Evolutionary conservation across 1,140 invertebrate species (phyloP).

Genomic region (Antheraea pernyi): DNA sequence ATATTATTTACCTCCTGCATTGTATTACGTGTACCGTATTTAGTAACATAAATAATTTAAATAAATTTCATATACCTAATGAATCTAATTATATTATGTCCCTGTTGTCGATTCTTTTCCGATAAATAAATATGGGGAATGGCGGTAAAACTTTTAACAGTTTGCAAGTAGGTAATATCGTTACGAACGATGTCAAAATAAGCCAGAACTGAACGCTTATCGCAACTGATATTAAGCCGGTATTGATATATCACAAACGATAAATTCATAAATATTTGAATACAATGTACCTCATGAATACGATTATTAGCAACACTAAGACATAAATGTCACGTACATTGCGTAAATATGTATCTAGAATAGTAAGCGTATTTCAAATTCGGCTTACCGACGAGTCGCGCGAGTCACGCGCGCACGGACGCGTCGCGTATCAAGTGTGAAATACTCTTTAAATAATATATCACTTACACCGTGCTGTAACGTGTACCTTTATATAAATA

Average conservation of each 20-base stretch:
- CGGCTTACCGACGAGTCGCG: background rate
- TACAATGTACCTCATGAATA: background rate
- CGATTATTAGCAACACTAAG: background rate
- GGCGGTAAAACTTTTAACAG: too few relatives aligned
- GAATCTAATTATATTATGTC: too few relatives aligned
- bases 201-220: too few relatives aligned
- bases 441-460: constrained; percentile 11
- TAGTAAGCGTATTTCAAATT: constrained; percentile 1
- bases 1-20: too few relatives aligned
- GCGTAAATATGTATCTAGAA: background rate
- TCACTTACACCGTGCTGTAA: background rate
- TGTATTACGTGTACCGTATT: too few relatives aligned
- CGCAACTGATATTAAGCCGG: too few relatives aligned
- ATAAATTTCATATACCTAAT: too few relatives aligned
- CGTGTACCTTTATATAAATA: background rate
- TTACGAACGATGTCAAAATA: too few relatives aligned
- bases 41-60: too few relatives aligned
- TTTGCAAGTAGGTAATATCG: too few relatives aligned
- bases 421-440: constrained; percentile 4
- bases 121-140: too few relatives aligned
- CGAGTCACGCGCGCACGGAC: constrained; percentile 8
- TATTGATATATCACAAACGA: background rate
- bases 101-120: too few relatives aligned
- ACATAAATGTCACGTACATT: background rate
- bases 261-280: background rate